Evolutionary conservation across 2,797 vertebrate species (phyloP).

Genomic region (Sebastes hubbsi): DNA sequence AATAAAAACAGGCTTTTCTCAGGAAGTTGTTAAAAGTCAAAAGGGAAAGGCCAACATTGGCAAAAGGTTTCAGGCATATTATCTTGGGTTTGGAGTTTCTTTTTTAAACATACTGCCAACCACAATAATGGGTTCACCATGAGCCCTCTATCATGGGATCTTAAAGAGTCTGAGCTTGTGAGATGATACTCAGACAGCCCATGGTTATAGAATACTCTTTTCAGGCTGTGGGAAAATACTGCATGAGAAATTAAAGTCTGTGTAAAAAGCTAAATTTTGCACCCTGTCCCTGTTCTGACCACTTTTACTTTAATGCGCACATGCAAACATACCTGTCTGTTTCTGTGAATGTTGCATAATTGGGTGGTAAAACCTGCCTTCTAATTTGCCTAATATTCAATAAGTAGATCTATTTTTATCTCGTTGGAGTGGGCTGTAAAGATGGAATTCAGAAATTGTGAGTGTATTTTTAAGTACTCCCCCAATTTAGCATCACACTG

Average conservation of each 20-base stretch:
- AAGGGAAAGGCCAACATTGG: conserved; percentile 15
- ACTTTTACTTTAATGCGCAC: background rate
- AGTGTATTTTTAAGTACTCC: background rate
- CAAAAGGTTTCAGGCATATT: conserved; percentile 9
- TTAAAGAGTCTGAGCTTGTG: conserved; percentile 17
- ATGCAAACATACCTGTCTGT: background rate
- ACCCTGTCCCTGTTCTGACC: background rate
- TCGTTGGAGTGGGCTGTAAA: background rate
- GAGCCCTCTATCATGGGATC: conserved; percentile 15
- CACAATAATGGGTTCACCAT: background rate
- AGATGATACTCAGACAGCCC: conserved; percentile 16
- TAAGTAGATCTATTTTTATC: background rate
- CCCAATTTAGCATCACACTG: background rate
- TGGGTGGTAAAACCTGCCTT: background rate
- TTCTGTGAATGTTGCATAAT: background rate
- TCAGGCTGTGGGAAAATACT: conserved; percentile 1
- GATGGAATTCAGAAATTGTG: background rate
- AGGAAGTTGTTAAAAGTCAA: background rate
- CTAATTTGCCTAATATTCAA: background rate
- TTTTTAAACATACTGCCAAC: conserved; percentile 21
- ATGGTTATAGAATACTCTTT: conserved; percentile 2
- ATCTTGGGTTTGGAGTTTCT: conserved; percentile 12
- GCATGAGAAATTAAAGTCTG: background rate
- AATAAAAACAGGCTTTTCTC: conserved; percentile 6
- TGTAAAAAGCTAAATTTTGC: background rate